Evolutionary conservation across 2,797 vertebrate species (phyloP), one percentile per base, ranked within the genome.

Genomic region (Steatocranus sp.): DNA sequence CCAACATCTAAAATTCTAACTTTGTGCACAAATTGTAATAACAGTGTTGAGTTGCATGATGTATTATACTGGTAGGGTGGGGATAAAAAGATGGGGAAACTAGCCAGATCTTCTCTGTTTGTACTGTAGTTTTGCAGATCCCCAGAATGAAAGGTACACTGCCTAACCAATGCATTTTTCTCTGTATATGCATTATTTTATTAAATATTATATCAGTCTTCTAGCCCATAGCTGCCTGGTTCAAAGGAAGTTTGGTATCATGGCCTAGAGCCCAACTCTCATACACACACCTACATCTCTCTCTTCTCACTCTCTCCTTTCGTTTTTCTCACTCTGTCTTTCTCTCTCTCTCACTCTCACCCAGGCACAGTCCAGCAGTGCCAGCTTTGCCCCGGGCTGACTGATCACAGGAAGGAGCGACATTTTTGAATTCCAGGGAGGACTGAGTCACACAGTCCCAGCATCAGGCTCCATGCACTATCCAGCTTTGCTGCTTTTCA

Each of bases 221-320:
- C 87, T 85, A 94, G 93, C 92, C 89, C 90, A 93, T 90, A 95
- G 94, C 95, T 94, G 92, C 90, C 92, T 83, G 82, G 90, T 96
- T 96, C 94, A 96, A 96, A 96, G 94, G 90, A 94, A 91, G 92
- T 94, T 96, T 94, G 89, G 92, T 93, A 92, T 95, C 86, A 91
- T 90, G 92, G 94, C 95, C 95, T 84, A 76, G 53, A 95, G 94
- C 90, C 84, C 68, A 49, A 80, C 79, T 54, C 86, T 32, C 86
- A 80, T n/a, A 87, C 87, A 86, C 79, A 89, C 84, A 91, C 78
- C 78, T 78, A 73, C 88, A 54, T 82, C 79, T 53, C 87, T 85
- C 75, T 83, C 56, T n/a, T 75, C 53, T 36, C 46, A 36, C 82
- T 76, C 49, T 80, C 81, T 79, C 81, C 49, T 79, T 63, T 32